phyloP scores from a whole-genome alignment of 1,140 invertebrate species.

The Aphelinus atriplicis region DNA sequence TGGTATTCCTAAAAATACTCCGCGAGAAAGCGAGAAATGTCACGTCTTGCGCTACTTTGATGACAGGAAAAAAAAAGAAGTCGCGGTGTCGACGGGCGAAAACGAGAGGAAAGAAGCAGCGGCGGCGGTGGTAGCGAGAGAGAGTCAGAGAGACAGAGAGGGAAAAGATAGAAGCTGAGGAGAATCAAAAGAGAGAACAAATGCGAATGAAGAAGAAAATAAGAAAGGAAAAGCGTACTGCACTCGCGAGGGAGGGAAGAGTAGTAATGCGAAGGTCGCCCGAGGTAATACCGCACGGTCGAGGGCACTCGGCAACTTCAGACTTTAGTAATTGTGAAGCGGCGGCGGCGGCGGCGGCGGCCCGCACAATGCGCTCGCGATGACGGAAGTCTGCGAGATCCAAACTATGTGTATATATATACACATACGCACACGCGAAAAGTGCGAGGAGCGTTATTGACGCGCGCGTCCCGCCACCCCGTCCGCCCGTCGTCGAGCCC shows the following conservation, averaged over 20 bases:
- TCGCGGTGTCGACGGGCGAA: constrained; percentile 19
- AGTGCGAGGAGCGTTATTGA: neutral
- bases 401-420: neutral
- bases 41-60: constrained; percentile 36
- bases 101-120: neutral
- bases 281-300: constrained; percentile 37
- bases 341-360: neutral
- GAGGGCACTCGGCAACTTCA: constrained; percentile 38
- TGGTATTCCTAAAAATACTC: constrained; percentile 30
- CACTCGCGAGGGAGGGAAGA: neutral
- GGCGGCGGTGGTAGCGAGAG: neutral
- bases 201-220: constrained; percentile 33
- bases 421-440: constrained; percentile 4
- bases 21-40: constrained; percentile 32
- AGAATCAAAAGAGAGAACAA: constrained; percentile 30
- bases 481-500: too few relatives aligned
- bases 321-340: constrained; percentile 40
- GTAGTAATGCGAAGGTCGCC: constrained; percentile 37
- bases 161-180: constrained; percentile 5
- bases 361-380: constrained; percentile 4
- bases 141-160: neutral
- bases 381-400: constrained; percentile 33
- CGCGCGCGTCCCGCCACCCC: too few relatives aligned
- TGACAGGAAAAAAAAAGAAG: constrained; percentile 34
- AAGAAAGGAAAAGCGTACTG: constrained; percentile 22